These are phyloP conservation scores for Atractosteus spatula DNA, from an alignment of 2,113 vertebrate species.

Conservation along the genomic window DNA sequence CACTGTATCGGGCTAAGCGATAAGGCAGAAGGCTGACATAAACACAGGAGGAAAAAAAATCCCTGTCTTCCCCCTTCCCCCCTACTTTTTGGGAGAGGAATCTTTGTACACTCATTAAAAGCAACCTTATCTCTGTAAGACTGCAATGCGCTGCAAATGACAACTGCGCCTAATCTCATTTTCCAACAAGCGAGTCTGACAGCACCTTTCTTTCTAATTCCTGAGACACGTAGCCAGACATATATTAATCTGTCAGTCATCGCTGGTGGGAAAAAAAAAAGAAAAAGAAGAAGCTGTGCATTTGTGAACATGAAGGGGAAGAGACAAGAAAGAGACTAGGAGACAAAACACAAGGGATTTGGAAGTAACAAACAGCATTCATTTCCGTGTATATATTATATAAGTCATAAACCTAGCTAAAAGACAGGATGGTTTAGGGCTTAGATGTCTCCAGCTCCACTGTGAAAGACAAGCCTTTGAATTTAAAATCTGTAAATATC, in stretches of 20 bases:
- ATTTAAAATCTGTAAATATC: constrained; percentile 33
- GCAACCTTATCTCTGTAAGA: constrained; percentile 86
- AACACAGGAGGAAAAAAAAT: constrained; percentile 5
- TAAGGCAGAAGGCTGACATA: constrained; percentile 68
- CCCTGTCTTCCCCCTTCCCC: constrained; percentile 41
- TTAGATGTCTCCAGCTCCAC: constrained; percentile 24
- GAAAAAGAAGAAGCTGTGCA: constrained; percentile 45
- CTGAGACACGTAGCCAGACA: constrained; percentile 90
- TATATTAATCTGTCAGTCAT: constrained; percentile 98
- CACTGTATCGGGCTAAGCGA: constrained; percentile 52
- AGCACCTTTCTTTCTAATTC: constrained; percentile 90
- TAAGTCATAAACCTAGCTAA: constrained; percentile 41
- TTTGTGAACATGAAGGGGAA: constrained; percentile 65
- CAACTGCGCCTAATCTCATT: constrained; percentile 90
- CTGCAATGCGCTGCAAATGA: constrained; percentile 85
- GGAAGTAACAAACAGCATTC: constrained; percentile 27
- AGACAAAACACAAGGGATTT: constrained; percentile 40
- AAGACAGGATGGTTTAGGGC: constrained; percentile 35
- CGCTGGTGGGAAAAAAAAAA: constrained; percentile 50
- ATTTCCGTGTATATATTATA: constrained; percentile 31
- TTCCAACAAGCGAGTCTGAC: constrained; percentile 90
- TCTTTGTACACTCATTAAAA: constrained; percentile 87
- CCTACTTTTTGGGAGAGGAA: constrained; percentile 63
- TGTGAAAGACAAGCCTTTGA: constrained; percentile 26
- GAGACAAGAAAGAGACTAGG: constrained; percentile 49